phyloP scores from a whole-genome alignment of 1,140 invertebrate species.

The Acromyrmex heyeri region DNA sequence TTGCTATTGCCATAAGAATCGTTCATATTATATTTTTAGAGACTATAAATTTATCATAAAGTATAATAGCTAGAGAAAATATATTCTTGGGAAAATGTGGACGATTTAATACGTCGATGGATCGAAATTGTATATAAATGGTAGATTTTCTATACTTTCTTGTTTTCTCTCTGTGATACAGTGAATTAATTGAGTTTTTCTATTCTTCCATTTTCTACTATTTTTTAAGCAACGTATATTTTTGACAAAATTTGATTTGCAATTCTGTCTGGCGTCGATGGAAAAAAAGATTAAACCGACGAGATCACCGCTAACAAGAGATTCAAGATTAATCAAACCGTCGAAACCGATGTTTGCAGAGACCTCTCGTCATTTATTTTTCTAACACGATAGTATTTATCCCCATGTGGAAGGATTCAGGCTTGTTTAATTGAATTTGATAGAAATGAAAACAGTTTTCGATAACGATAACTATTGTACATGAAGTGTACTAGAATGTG shows the following conservation, averaged over 20 bases:
- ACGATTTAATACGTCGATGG: conserved; percentile 35
- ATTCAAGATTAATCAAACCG: conserved; percentile 57
- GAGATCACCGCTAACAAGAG: conserved; percentile 51
- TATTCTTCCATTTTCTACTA: conserved; percentile 48
- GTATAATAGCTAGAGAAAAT: background rate
- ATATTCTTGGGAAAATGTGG: conserved; percentile 20
- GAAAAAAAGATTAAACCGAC: conserved; percentile 45
- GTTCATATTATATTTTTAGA: background rate
- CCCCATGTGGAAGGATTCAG: background rate
- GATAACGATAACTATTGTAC: conserved; percentile 14
- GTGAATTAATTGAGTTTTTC: conserved; percentile 48
- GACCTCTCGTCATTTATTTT: conserved; percentile 40
- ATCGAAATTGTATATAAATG: conserved; percentile 50
- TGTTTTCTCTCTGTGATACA: conserved; percentile 2
- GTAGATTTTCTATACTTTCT: background rate
- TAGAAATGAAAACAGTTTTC: conserved; percentile 55
- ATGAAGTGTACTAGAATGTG: conserved; percentile 24
- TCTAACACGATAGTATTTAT: conserved; percentile 40
- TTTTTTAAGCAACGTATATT: conserved; percentile 59
- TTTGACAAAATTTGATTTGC: conserved; percentile 52
- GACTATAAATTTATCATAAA: background rate
- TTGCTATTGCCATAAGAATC: background rate
- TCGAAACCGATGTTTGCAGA: conserved; percentile 52
- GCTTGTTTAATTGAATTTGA: conserved; percentile 53
- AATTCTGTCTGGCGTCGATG: background rate